Evolutionary conservation across 2,797 vertebrate genomes (phyloP).

Genomic region (Heliangelus exortis): DNA sequence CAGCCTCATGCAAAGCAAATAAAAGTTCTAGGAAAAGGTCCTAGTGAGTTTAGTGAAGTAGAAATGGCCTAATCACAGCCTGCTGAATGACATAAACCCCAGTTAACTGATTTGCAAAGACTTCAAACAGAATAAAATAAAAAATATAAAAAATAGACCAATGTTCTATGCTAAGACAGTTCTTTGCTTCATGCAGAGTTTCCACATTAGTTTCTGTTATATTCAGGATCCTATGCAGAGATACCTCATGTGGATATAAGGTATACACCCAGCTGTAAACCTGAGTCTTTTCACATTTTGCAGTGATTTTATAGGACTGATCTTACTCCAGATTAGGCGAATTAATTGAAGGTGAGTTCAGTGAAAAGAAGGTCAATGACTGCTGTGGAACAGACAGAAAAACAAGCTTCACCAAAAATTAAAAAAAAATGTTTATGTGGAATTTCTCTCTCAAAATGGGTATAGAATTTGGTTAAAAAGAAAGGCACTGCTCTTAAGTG

Average conservation of each 20-base stretch:
- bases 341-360: not conserved
- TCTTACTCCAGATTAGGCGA: not conserved
- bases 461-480: not conserved
- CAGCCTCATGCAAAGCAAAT: not conserved
- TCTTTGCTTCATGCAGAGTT: not conserved
- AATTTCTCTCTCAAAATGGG: not conserved
- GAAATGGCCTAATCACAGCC: not conserved
- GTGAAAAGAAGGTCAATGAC: not conserved
- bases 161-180: not conserved
- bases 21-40: not conserved
- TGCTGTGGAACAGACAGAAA: not conserved
- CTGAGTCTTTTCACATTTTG: not conserved
- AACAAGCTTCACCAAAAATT: not conserved
- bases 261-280: not conserved
- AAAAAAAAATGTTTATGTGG: not conserved
- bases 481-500: not conserved
- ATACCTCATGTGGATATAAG: not conserved
- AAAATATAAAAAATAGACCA: not conserved
- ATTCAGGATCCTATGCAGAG: not conserved
- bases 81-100: not conserved
- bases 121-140: not conserved
- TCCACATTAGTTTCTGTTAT: not conserved
- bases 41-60: not conserved
- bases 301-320: not conserved
- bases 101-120: not conserved